These are phyloP conservation scores for Phainopepla nitens DNA, from an alignment of 2,113 vertebrate species.

Conservation along the genomic window DNA sequence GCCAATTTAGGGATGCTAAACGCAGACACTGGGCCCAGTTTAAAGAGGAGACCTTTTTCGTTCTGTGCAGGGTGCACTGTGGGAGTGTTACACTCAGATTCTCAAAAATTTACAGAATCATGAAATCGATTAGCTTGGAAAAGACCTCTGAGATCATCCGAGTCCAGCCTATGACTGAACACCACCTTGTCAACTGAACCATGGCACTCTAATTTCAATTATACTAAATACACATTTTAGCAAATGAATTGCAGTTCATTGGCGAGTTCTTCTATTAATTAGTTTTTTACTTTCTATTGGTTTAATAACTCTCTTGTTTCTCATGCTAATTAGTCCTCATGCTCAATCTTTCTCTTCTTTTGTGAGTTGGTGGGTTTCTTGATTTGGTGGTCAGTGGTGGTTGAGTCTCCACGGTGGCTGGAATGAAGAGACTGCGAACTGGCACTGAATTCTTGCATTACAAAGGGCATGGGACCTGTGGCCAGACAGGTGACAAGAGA, in stretches of 20 bases:
- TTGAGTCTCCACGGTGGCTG: not conserved
- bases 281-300: not conserved
- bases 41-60: not conserved
- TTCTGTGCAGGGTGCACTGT: not conserved
- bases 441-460: not conserved
- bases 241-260: not conserved
- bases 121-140: not conserved
- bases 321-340: not conserved
- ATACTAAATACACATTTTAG: not conserved
- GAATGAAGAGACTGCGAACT: not conserved
- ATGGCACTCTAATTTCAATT: not conserved
- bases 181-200: not conserved
- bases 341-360: not conserved
- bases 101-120: not conserved
- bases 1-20: fast-evolving
- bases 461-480: not conserved
- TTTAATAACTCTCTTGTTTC: not conserved
- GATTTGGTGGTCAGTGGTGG: not conserved
- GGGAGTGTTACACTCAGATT: not conserved
- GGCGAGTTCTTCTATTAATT: not conserved
- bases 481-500: not conserved
- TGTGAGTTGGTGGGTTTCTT: not conserved
- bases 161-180: not conserved
- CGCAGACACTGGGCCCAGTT: too few species aligned
- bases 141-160: not conserved